Percentiles rank a stretch among this genome's conserved stretches.
Conservation (phyloP, 2,797 vertebrate species). For the Hemibagrus guttatus region DNA sequence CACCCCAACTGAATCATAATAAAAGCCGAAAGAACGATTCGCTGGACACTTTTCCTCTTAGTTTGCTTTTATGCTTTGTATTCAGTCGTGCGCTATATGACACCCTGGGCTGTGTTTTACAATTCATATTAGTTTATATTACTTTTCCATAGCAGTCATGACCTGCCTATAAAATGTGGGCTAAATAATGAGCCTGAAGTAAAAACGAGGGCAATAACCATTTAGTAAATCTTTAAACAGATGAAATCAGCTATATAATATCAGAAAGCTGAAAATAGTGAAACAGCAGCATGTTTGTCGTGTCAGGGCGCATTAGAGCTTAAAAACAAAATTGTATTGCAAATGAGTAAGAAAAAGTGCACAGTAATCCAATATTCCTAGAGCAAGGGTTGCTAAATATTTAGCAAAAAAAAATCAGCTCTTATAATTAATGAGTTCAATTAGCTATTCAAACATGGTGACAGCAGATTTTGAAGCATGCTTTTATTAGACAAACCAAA, state of each 20-base stretch:
- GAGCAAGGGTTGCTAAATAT: neutral
- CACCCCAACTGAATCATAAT: constrained; percentile 70
- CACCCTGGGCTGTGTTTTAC: constrained; percentile 17
- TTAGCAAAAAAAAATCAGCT: neutral
- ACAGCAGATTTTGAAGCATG: neutral
- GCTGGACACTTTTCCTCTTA: constrained; percentile 29
- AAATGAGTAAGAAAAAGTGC: neutral
- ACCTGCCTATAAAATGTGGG: constrained; percentile 19
- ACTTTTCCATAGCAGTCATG: constrained; percentile 31
- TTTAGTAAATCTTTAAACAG: constrained; percentile 35
- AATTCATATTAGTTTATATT: constrained; percentile 40
- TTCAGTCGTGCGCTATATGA: constrained; percentile 4
- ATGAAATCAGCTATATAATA: constrained; percentile 25
- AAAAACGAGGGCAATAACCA: constrained; percentile 25
- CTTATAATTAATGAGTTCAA: neutral
- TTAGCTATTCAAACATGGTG: neutral
- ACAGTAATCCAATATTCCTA: constrained; percentile 3
- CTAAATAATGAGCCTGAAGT: constrained; percentile 31
- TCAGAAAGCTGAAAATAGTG: neutral
- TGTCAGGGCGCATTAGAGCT: neutral
- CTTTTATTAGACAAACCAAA: neutral
- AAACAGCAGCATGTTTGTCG: neutral
- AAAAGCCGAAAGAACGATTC: constrained; percentile 64
- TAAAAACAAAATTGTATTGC: neutral
- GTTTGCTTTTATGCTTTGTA: constrained; percentile 19